Evolutionary conservation across 2,113 vertebrate genomes (phyloP).

Genomic region (Pseudolaguvia tuberculata): DNA sequence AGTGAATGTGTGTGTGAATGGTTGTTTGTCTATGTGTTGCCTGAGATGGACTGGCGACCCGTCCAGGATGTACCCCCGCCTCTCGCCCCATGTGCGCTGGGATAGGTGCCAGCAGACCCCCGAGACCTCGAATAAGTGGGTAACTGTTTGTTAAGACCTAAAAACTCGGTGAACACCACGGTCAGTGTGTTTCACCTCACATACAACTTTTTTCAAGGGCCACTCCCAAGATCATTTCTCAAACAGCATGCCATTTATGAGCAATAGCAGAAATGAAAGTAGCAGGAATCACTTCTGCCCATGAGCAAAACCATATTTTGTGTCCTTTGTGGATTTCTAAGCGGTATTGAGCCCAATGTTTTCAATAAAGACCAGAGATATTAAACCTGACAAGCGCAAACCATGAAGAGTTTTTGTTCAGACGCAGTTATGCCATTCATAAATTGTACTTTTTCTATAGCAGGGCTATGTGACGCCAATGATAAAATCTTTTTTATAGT

Average conservation of each 20-base stretch:
- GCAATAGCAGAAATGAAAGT: slow-evolving; percentile 4
- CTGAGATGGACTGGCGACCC: too few species aligned
- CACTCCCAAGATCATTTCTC: not conserved
- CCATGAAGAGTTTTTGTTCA: not conserved
- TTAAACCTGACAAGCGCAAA: not conserved
- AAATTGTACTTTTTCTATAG: not conserved
- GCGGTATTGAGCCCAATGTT: not conserved
- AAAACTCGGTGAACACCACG: too few species aligned
- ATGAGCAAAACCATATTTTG: not conserved
- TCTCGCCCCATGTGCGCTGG: too few species aligned
- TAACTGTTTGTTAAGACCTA: too few species aligned
- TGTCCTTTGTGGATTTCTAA: not conserved
- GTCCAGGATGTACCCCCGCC: too few species aligned
- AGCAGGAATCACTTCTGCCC: not conserved
- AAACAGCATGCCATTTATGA: not conserved
- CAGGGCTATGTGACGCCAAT: not conserved
- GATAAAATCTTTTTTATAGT: not conserved
- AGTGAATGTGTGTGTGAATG: too few species aligned
- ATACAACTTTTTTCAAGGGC: not conserved
- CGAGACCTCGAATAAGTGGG: too few species aligned
- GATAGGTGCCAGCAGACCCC: too few species aligned
- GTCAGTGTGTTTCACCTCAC: not conserved
- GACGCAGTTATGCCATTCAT: not conserved
- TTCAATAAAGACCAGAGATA: not conserved
- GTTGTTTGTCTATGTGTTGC: too few species aligned